A percentile compares a stretch with the other conserved stretches of the same genome.
phyloP scores from a whole-genome alignment of 2,113 vertebrate genomes.

The Himantopus leucocephalus region DNA sequence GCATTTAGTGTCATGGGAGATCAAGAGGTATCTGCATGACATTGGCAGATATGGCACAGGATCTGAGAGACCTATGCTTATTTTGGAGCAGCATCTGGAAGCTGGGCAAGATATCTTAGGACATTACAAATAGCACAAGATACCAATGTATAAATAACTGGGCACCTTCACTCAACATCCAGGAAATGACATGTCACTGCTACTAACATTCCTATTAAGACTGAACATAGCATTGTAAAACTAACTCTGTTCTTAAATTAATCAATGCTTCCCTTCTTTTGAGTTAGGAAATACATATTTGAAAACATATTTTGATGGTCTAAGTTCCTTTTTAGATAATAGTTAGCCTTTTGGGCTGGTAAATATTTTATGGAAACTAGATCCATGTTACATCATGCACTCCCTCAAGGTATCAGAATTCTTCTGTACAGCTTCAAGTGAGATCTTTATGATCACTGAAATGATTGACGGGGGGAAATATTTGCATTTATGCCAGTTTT shows the following conservation, averaged over 20 bases:
- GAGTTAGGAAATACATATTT: not conserved
- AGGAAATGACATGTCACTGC: not conserved
- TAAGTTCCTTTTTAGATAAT: not conserved
- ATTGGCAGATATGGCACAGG: not conserved
- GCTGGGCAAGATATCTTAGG: not conserved
- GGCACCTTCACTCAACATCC: rapidly evolving
- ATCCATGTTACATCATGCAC: not conserved
- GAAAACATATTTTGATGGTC: not conserved
- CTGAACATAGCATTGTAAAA: not conserved
- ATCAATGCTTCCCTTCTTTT: not conserved
- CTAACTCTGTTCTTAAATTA: not conserved
- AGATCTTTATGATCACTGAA: not conserved
- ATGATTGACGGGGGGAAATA: not conserved
- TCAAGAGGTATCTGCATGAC: not conserved
- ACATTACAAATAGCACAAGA: not conserved
- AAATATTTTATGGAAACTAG: not conserved
- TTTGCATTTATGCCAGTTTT: not conserved
- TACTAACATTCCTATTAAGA: not conserved
- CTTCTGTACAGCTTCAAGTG: not conserved
- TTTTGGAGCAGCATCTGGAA: not conserved
- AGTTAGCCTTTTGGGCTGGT: not conserved
- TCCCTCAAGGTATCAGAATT: not conserved
- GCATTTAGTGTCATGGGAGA: not conserved
- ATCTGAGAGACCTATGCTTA: not conserved
- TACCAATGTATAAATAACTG: not conserved